phyloP scores from a whole-genome alignment of 1,140 invertebrate genomes.

The Portunus trituberculatus region DNA sequence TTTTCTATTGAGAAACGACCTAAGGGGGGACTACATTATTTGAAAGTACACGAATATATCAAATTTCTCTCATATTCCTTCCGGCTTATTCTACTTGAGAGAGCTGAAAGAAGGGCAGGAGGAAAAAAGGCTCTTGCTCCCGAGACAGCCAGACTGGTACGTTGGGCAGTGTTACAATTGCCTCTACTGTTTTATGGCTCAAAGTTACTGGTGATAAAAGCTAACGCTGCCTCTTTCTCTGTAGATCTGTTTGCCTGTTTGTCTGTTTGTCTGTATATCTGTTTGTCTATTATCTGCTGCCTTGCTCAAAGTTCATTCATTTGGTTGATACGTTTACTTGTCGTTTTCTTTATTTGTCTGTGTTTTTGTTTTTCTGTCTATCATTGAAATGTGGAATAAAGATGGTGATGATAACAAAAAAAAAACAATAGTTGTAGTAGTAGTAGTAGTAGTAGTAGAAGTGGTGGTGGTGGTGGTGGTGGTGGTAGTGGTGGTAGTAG shows the following conservation, averaged over 20 bases:
- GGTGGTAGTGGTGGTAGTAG: too few relatives aligned
- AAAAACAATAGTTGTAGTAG: too few relatives aligned
- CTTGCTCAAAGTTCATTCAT: too few relatives aligned
- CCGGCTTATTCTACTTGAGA: neutral
- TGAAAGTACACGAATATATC: neutral
- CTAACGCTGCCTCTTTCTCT: neutral
- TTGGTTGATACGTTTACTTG: neutral
- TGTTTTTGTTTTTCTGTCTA: neutral
- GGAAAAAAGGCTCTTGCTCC: neutral
- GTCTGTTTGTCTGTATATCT: neutral
- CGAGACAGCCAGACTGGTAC: neutral
- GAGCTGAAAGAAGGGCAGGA: neutral
- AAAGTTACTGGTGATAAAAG: constrained; percentile 1
- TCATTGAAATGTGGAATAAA: neutral
- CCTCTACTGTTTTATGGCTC: neutral
- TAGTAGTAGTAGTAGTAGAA: too few relatives aligned
- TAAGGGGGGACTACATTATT: too few relatives aligned
- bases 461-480: too few relatives aligned
- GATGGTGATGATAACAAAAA: too few relatives aligned
- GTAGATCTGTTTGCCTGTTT: neutral
- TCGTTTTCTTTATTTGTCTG: neutral
- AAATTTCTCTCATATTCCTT: neutral
- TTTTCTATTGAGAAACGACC: too few relatives aligned
- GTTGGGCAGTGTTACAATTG: neutral
- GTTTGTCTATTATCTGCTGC: neutral